Conservation (phyloP, 2,888 invertebrate genomes). For the Meganola albula region DNA sequence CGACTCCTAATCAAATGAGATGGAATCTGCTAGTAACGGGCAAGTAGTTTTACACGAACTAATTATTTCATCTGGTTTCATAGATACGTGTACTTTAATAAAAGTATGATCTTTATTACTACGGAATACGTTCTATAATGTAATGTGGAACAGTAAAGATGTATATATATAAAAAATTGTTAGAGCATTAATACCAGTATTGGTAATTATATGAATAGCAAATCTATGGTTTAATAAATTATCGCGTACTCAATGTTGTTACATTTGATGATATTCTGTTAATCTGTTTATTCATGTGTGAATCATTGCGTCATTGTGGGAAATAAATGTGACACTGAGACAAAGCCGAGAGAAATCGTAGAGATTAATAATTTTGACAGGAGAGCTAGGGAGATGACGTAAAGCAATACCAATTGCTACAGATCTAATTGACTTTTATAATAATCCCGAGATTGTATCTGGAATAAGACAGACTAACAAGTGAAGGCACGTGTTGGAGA, state of each 20-base stretch:
- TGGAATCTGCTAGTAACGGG: slow-evolving; percentile 26
- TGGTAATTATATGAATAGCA: slow-evolving; percentile 25
- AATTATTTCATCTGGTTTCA: slow-evolving; percentile 29
- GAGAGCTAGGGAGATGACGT: slow-evolving; percentile 23
- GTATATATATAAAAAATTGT: slow-evolving; percentile 14
- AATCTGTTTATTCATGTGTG: slow-evolving; percentile 19
- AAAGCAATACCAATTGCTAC: slow-evolving; percentile 16
- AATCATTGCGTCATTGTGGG: slow-evolving; percentile 27
- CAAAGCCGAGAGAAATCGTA: slow-evolving; percentile 27
- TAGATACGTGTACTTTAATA: slow-evolving; percentile 19
- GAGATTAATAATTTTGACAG: slow-evolving; percentile 33
- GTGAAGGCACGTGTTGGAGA: slow-evolving; percentile 13
- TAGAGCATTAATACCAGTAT: slow-evolving; percentile 21
- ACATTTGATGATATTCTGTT: slow-evolving; percentile 11
- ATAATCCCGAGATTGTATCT: slow-evolving; percentile 25
- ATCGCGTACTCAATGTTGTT: slow-evolving; percentile 15
- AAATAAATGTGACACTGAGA: slow-evolving; percentile 23
- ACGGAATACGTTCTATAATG: slow-evolving; percentile 15
- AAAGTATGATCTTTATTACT: slow-evolving; percentile 16
- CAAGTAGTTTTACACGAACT: slow-evolving; percentile 25
- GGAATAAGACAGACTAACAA: slow-evolving; percentile 16
- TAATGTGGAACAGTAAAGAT: slow-evolving; percentile 7
- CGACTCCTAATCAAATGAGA: slow-evolving; percentile 17
- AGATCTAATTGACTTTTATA: slow-evolving; percentile 25
- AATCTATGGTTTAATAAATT: slow-evolving; percentile 27